Base-by-base conservation (phyloP, 2,888 invertebrate genomes). In the Deilephila porcellus region DNA sequence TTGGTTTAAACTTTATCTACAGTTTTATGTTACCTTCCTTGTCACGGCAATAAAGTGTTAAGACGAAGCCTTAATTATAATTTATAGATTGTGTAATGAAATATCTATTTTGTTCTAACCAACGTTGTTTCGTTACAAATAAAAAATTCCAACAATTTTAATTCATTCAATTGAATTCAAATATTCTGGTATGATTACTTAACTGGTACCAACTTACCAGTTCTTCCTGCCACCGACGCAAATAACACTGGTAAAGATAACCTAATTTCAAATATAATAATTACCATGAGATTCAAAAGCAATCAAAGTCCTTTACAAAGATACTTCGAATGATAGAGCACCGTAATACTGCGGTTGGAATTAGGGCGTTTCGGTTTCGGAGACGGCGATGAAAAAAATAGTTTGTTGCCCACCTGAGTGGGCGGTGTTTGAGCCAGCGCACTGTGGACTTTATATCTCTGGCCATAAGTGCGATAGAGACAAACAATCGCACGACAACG, bases 271-370 rank as follows among this genome's bases (percentile, higher is more conserved):
- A 14, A 45, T 45, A 45, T 3, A 11, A 45, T 11, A 11, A 45
- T 14, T 45, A 45, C 45, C 3, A 45, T 14, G 45, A 45, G n/a
- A 19, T 6, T n/a, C 56, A 56, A n/a, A 56, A 56, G 17, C 56
- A 56, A 56, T n/a, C n/a, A 56, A 45, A 45, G 45, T 11, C 45
- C 56, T 17, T n/a, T 56, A 56, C n/a, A 56, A 56, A n/a, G 17
- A n/a, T 56, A 56, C 19, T 56, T 56, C 56, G 14, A 7, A 32
- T 45, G 25, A 52, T 52, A 67, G 52, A 45, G 45, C 67, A 52
- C 17, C 45, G 25, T 91, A 93, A 94, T 94, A 93, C 93, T 86
- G 87, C 92, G 88, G 84, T 85, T 86, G 86, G 88, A 94, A 93
- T 91, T 93, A 88, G 92, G 90, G 86, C 93, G 88, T 86, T 88